phyloP scores from a whole-genome alignment of 2,113 vertebrate species.

The Actenoides lindsayi region DNA sequence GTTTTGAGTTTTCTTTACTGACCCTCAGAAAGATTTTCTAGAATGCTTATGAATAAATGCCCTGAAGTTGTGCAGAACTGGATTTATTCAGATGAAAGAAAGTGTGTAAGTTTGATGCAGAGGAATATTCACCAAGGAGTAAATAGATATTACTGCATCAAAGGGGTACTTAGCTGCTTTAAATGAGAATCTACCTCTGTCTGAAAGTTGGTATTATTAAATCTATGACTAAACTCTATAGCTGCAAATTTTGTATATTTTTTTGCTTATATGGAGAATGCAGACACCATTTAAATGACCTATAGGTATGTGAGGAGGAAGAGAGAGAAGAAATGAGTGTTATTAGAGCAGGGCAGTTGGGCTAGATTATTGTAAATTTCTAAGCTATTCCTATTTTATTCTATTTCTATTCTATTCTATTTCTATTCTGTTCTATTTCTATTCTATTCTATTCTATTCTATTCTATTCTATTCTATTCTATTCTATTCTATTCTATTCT shows the following conservation, averaged over 20 bases:
- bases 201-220: background rate
- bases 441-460: background rate
- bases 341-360: background rate
- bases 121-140: background rate
- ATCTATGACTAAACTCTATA: background rate
- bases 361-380: background rate
- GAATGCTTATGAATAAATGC: background rate
- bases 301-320: background rate
- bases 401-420: too few species aligned
- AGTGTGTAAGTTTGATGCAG: background rate
- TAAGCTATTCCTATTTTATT: too few species aligned
- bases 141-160: background rate
- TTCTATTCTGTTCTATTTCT: background rate
- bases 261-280: background rate
- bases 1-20: background rate
- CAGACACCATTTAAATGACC: background rate
- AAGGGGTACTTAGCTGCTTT: background rate
- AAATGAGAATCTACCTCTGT: background rate
- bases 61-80: background rate
- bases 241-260: background rate
- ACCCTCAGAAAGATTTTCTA: background rate
- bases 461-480: too few species aligned
- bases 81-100: background rate
- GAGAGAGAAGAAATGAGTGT: background rate
- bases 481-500: too few species aligned